Evolutionary conservation across 1,140 invertebrate genomes (phyloP), one percentile per base, ranked within the genome.

Genomic region (Ostrea edulis): DNA sequence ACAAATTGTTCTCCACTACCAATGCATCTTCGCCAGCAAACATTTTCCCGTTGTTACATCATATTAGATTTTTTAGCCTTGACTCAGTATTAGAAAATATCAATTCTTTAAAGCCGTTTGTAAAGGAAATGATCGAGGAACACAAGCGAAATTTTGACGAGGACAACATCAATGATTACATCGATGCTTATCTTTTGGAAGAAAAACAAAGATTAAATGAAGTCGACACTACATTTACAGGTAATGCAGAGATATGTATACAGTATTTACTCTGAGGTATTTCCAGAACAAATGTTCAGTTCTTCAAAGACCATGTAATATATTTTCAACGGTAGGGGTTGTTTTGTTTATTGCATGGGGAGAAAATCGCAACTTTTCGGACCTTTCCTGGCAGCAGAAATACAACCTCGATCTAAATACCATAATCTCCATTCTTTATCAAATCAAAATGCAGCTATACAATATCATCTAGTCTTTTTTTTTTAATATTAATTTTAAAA

Each of bases 111-210:
- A 35, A 9, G 9, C 25, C 8, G 14, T 77, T 77, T 35, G 9
- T 17, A 2, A 29, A 77, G 14, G 68, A 77, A 83, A 82, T 54
- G 52, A 77, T 88, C 14, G 35, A 83, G 7, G 86, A 89, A 77
- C 85, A 89, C 52, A 22, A 87, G 14, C 44, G 88, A 12, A 51
- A 65, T 1, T 90, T 89, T 86, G 85, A 90, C 54, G 86, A 86
- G 17, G 81, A 90, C 25, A 84, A 91, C 20, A 84, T 88, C 8
- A 65, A 86, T 44, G 87, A 89, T 77, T 87, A 89, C 14, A 90
- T 92, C 58, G 77, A 87, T 25, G 85, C 83, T 4, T 91, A 90
- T 55, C 84, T 90, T 14, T 5, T 55, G 51, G 90, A 91, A 81
- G 84, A 90, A 71, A 82, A 17, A 17, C n/a, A 86, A 35, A 52